phyloP scores from a whole-genome alignment of 1,140 invertebrate genomes.

The Solenopsis invicta region DNA sequence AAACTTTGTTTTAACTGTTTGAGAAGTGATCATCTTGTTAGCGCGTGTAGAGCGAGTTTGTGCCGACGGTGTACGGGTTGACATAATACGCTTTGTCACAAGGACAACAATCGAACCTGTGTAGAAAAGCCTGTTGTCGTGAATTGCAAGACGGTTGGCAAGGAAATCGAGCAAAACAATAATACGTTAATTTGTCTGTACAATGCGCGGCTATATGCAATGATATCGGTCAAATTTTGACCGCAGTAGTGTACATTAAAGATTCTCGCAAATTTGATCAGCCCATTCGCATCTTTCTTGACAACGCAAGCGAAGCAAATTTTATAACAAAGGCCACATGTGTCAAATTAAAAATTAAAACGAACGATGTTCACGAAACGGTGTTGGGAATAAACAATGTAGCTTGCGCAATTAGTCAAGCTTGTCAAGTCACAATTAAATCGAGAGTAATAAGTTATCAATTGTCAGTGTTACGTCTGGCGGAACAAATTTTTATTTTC shows the following conservation, averaged over 20 bases:
- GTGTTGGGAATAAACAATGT: not conserved
- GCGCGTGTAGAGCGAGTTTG: not conserved
- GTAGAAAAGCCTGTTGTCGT: too few species aligned
- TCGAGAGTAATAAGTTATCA: not conserved
- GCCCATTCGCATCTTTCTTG: not conserved
- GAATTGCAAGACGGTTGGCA: too few species aligned
- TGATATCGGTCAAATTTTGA: not conserved
- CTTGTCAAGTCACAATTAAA: not conserved
- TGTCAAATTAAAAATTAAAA: not conserved
- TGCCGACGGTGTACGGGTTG: not conserved
- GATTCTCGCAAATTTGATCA: too few species aligned
- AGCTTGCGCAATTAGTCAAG: not conserved
- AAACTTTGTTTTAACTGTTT: not conserved
- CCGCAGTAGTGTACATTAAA: not conserved
- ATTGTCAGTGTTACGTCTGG: too few species aligned
- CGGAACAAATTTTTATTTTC: too few species aligned
- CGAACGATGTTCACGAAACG: not conserved
- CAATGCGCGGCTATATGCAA: too few species aligned
- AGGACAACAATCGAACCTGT: too few species aligned
- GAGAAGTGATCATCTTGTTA: not conserved
- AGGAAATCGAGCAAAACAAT: too few species aligned
- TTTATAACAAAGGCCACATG: not conserved
- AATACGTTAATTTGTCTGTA: too few species aligned
- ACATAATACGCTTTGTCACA: slow-evolving; percentile 4
- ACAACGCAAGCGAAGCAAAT: slow-evolving; percentile 1